Evolutionary conservation across 1,140 invertebrate genomes (phyloP).

Genomic region (Drosophila aff.): DNA sequence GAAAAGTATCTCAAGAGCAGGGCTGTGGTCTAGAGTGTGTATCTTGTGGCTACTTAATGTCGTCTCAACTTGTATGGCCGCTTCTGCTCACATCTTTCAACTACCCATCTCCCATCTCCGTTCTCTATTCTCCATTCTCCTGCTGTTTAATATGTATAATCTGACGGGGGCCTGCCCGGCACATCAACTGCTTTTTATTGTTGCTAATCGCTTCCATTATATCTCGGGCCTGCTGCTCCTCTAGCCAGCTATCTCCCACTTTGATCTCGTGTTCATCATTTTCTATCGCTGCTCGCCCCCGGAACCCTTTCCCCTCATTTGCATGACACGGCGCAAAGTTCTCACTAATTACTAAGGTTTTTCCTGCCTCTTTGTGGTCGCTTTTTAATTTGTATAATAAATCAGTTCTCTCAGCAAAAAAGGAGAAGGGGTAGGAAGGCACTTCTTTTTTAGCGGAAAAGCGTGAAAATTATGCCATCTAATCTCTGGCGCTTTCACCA

Average conservation of each 20-base stretch:
- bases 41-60: constrained; percentile 70
- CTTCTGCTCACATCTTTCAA: constrained; percentile 22
- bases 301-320: constrained; percentile 36
- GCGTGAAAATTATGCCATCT: constrained; percentile 81
- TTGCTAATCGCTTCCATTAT: constrained; percentile 82
- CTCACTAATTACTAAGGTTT: constrained; percentile 76
- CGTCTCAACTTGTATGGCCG: constrained; percentile 59
- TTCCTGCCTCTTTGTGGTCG: constrained; percentile 40
- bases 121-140: constrained; percentile 4
- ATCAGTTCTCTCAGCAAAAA: constrained; percentile 70
- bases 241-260: constrained; percentile 59
- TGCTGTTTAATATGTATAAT: constrained; percentile 50
- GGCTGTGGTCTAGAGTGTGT: constrained; percentile 62
- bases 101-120: constrained; percentile 1
- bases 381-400: constrained; percentile 81
- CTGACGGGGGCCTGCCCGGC: constrained; percentile 30
- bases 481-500: constrained; percentile 71
- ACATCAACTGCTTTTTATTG: constrained; percentile 68
- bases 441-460: constrained; percentile 63
- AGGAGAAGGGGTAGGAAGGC: not conserved
- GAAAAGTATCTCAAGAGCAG: constrained; percentile 81
- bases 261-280: constrained; percentile 70
- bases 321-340: constrained; percentile 66
- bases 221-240: constrained; percentile 54
- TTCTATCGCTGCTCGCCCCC: constrained; percentile 28